Evolutionary conservation across 1,140 invertebrate genomes (phyloP).

Genomic region (Bombus haemorrhoidalis): DNA sequence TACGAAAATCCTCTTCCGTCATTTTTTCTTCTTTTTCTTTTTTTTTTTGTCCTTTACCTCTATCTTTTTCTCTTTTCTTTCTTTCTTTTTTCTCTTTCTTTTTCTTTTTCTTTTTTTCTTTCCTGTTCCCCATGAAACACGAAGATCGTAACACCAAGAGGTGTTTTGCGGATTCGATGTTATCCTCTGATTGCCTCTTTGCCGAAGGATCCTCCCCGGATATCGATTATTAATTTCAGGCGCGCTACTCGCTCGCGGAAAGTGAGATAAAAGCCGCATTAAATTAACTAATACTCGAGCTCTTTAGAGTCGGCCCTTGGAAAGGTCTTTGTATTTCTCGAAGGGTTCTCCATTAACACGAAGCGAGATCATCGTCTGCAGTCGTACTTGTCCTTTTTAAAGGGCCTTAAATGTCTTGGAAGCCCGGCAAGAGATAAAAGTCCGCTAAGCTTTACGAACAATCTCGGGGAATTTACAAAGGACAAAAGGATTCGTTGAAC

Average conservation of each 20-base stretch:
- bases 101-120: no score
- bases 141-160: no score
- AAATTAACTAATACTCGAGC: conserved; percentile 51
- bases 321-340: conserved; percentile 34
- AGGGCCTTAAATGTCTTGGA: conserved; percentile 34
- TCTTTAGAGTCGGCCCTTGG: conserved; percentile 26
- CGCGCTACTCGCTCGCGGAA: neutral
- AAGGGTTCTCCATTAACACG: conserved; percentile 53
- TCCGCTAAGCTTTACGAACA: conserved; percentile 1
- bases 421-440: conserved; percentile 20
- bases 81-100: no score
- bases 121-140: no score
- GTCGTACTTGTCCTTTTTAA: conserved; percentile 37
- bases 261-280: conserved; percentile 33
- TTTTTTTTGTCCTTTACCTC: no score
- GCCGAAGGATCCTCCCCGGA: neutral
- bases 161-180: neutral
- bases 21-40: accelerated
- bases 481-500: conserved; percentile 35
- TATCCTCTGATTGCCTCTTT: neutral
- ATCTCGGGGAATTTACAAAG: conserved; percentile 28
- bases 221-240: conserved; percentile 28
- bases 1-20: neutral
- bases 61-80: no score
- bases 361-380: conserved; percentile 48